phyloP scores from a whole-genome alignment of 1,140 invertebrate genomes.

The Neomicropteryx cornuta region DNA sequence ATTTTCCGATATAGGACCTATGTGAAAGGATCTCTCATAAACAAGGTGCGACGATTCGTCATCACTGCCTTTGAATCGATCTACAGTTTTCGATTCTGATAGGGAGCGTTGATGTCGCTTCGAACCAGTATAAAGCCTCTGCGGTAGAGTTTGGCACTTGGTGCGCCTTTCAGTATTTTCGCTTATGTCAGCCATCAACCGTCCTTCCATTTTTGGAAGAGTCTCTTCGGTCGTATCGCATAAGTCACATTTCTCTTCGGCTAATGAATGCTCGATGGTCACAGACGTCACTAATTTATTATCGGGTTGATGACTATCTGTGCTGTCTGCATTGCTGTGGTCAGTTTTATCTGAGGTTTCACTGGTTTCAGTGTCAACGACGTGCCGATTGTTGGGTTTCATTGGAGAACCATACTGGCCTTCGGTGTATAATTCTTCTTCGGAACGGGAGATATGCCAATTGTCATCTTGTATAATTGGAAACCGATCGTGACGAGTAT shows the following conservation, averaged over 20 bases:
- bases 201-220: too few relatives aligned
- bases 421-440: slow-evolving; percentile 16
- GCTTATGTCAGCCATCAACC: slow-evolving; percentile 13
- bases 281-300: slow-evolving; percentile 13
- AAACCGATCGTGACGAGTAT: slow-evolving; percentile 72
- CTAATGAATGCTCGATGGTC: slow-evolving; percentile 14
- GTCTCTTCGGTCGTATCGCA: too few relatives aligned
- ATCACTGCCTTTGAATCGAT: slow-evolving; percentile 24
- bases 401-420: slow-evolving; percentile 19
- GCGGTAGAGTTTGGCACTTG: slow-evolving; percentile 43
- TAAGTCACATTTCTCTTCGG: slow-evolving; percentile 12
- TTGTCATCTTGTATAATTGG: slow-evolving; percentile 64
- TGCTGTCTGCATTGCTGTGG: slow-evolving; percentile 30
- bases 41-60: slow-evolving; percentile 20
- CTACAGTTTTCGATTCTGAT: slow-evolving; percentile 51
- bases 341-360: slow-evolving; percentile 37
- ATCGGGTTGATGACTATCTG: slow-evolving; percentile 25
- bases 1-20: slow-evolving; percentile 22
- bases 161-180: slow-evolving; percentile 13
- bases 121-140: slow-evolving; percentile 29
- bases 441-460: slow-evolving; percentile 27
- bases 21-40: slow-evolving; percentile 24
- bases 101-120: slow-evolving; percentile 44
- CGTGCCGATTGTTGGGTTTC: slow-evolving; percentile 25
- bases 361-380: slow-evolving; percentile 29